These are phyloP conservation scores for Abrostola triplasia DNA, from an alignment of 2,888 invertebrate genomes.

Conservation along the genomic window DNA sequence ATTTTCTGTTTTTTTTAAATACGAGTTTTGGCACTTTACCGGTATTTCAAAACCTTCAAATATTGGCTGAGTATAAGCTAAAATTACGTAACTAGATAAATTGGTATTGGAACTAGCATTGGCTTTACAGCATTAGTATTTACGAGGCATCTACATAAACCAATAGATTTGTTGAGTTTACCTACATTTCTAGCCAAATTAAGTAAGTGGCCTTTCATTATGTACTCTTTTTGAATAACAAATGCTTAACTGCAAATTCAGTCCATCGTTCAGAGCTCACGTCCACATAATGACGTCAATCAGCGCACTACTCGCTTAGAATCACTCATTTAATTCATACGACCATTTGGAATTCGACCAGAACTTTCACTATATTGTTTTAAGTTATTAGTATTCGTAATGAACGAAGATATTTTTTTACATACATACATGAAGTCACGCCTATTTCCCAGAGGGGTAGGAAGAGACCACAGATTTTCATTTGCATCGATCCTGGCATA, in stretches of 20 bases:
- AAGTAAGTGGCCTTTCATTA: slow-evolving; percentile 34
- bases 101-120: not conserved
- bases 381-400: slow-evolving; percentile 61
- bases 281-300: slow-evolving; percentile 36
- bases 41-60: not conserved
- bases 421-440: no score
- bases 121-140: slow-evolving; percentile 30
- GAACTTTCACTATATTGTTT: slow-evolving; percentile 71
- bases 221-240: slow-evolving; percentile 48
- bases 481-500: no score
- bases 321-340: slow-evolving; percentile 43
- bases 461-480: no score
- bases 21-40: no score
- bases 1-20: no score
- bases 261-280: slow-evolving; percentile 19
- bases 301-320: slow-evolving; percentile 27
- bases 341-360: slow-evolving; percentile 31
- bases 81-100: slow-evolving; percentile 1
- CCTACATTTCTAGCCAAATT: slow-evolving; percentile 47
- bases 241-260: slow-evolving; percentile 33
- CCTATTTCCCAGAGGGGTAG: no score
- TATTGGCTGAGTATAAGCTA: not conserved
- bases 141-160: slow-evolving; percentile 19
- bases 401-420: no score
- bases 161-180: slow-evolving; percentile 35